These are phyloP conservation scores for Pampusana beccarii DNA, from an alignment of 2,113 vertebrate genomes.

Conservation along the genomic window DNA sequence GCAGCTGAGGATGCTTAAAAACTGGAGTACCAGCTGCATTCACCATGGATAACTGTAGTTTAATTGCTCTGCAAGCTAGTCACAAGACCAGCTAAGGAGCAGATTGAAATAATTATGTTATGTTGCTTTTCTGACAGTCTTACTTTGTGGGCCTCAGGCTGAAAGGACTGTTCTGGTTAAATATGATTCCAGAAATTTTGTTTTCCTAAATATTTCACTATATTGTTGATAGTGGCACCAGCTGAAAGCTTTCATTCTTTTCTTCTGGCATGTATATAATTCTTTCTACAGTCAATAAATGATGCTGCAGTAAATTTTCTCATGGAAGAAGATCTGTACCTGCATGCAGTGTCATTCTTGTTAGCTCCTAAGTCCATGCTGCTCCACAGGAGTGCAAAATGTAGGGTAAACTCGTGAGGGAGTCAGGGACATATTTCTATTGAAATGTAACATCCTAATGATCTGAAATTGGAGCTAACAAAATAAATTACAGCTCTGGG, in stretches of 20 bases:
- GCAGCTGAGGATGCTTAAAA: constrained; percentile 56
- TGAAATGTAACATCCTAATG: neutral
- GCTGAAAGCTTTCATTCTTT: neutral
- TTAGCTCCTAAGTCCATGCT: neutral
- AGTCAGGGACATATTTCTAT: neutral
- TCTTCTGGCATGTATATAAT: neutral
- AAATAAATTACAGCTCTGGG: neutral
- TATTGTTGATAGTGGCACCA: neutral
- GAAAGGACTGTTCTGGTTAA: neutral
- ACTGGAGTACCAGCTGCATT: constrained; percentile 65
- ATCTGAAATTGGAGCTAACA: neutral
- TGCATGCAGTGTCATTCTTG: neutral
- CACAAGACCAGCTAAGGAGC: neutral
- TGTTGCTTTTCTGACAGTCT: neutral
- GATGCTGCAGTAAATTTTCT: neutral
- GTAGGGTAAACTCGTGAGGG: neutral
- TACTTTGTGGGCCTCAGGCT: neutral
- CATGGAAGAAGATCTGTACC: neutral
- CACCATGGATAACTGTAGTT: neutral
- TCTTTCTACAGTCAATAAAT: constrained; percentile 9
- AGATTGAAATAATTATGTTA: neutral
- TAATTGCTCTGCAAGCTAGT: constrained; percentile 69
- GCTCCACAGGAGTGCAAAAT: neutral
- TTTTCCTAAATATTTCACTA: neutral
- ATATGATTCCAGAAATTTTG: neutral